A percentile compares a stretch with the other conserved stretches of the same genome.
These are phyloP conservation scores for Lasioglossum zephyrum DNA, from an alignment of 2,888 invertebrate genomes.

Conservation along the genomic window DNA sequence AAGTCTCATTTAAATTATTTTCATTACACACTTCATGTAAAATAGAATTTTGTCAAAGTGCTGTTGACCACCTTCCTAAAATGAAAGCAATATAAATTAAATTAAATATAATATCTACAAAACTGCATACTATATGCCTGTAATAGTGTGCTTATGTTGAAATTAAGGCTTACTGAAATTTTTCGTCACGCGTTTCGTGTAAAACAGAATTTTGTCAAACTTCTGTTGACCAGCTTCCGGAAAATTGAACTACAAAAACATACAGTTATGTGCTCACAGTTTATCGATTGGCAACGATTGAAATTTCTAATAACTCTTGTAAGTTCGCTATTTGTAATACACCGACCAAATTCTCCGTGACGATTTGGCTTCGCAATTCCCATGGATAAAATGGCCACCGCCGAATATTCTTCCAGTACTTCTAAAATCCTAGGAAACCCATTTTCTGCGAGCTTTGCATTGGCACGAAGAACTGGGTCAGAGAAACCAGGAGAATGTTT, in stretches of 20 bases:
- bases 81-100: not conserved
- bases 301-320: slow-evolving; percentile 3
- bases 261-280: not conserved
- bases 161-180: not conserved
- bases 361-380: not conserved
- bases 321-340: slow-evolving; percentile 7
- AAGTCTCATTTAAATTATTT: too few relatives aligned
- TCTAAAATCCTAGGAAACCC: slow-evolving; percentile 37
- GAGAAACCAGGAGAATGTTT: slow-evolving; percentile 60
- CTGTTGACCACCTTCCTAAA: not conserved
- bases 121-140: too few relatives aligned
- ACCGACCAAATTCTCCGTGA: not conserved
- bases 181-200: not conserved
- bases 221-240: not conserved
- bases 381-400: not conserved
- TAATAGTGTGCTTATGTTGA: too few relatives aligned
- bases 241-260: not conserved
- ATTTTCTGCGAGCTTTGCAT: slow-evolving; percentile 40
- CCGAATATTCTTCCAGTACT: slow-evolving; percentile 40
- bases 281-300: not conserved
- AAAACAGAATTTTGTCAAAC: not conserved
- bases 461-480: slow-evolving; percentile 48
- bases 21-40: not conserved
- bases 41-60: not conserved
- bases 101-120: too few relatives aligned